Evolutionary conservation across 1,140 invertebrate species (phyloP), one percentile per base, ranked within the genome.

Genomic region (Pseudomyrmex sp.): DNA sequence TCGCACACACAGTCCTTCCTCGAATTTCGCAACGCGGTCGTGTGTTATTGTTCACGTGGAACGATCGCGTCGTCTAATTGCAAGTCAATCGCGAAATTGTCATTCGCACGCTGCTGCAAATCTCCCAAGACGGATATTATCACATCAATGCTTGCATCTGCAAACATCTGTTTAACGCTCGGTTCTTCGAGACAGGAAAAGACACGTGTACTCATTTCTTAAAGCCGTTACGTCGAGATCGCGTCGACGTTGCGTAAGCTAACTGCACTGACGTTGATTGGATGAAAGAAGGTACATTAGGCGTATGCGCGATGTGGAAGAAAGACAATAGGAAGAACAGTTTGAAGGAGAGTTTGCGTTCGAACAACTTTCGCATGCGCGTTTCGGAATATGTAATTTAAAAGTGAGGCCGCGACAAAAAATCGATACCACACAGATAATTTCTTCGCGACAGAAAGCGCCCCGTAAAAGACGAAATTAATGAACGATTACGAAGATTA

Each of bases 191-290:
- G 35, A 56, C 69, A 77, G 72, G 58, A 65, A 35, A 52, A 75
- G 48, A 82, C 80, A 82, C 72, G 59, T 82, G 80, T 82, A 76
- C 69, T 52, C 80, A 44, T 73, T 82, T 82, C 80, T 82, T 23
- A 46, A 63, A 74, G 72, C 70, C 80, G 76, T 80, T 80, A 80
- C 76, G 66, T 72, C 44, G 58, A 63, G 66, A 74, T 82, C 69
- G 79, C 69, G 79, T 15, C 58, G n/a, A 61, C 35, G 35, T 82
- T 82, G 50, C 80, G 62, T 82, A 82, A 82, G 80, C 69, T 63
- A 82, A 82, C 61, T 76, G 61, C 61, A 44, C 63, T 63, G 50
- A 50, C 70, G 79, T 82, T 75, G 80, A 82, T 74, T 77, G 80
- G 20, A 80, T 59, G 54, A 59, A 70, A 70, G 76, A 72, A 80